Percentiles rank a stretch among this genome's conserved stretches.
Conservation (phyloP, 2,797 vertebrate species). For the Pantherophis alleghaniensis region DNA sequence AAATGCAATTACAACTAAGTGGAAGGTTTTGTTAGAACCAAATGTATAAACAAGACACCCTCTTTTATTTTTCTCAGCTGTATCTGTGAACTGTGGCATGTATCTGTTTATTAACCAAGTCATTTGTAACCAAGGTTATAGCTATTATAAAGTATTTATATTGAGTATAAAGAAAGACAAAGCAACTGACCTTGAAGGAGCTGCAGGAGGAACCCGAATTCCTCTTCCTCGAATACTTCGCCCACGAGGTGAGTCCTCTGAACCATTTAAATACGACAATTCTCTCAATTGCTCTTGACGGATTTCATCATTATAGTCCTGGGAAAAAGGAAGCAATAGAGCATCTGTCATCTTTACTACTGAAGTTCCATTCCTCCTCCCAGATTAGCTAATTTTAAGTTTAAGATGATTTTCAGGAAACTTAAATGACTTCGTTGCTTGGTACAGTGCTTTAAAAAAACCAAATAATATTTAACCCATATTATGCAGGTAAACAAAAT, state of each 20-base stretch:
- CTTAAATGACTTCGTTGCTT: not conserved
- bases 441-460: accelerated
- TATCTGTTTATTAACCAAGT: not conserved
- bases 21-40: not conserved
- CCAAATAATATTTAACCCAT: not conserved
- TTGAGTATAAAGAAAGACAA: not conserved
- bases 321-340: slow-evolving; percentile 33
- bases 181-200: slow-evolving; percentile 80
- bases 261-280: slow-evolving; percentile 93
- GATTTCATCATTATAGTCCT: slow-evolving; percentile 99
- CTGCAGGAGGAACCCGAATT: slow-evolving; percentile 76
- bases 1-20: not conserved
- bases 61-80: not conserved
- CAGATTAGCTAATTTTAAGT: not conserved
- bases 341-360: slow-evolving; percentile 9
- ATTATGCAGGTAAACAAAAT: not conserved
- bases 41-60: not conserved
- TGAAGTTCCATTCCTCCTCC: not conserved
- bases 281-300: slow-evolving; percentile 97
- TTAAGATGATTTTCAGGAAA: not conserved
- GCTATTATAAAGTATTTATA: not conserved
- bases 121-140: not conserved
- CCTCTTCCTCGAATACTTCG: slow-evolving; percentile 82
- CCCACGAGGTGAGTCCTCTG: slow-evolving; percentile 87
- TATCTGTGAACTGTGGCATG: not conserved